Evolutionary conservation across 2,113 vertebrate species (phyloP).

Genomic region (Halcyon senegalensis): DNA sequence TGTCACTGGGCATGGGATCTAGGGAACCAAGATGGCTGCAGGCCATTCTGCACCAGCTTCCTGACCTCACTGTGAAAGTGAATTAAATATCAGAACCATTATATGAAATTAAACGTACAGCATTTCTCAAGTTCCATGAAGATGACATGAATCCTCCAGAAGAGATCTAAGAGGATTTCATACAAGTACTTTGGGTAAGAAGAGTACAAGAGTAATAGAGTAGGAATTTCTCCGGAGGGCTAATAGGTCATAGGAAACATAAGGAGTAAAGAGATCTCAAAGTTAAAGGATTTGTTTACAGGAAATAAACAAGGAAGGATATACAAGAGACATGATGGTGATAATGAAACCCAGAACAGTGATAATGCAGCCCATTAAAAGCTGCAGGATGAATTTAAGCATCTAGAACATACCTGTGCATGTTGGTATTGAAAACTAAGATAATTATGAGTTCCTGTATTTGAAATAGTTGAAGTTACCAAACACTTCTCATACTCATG

Average conservation of each 20-base stretch:
- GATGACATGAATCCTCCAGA: not conserved
- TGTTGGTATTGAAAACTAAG: not conserved
- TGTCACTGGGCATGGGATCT: not conserved
- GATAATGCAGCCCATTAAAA: not conserved
- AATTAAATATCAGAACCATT: not conserved
- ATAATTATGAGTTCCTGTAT: not conserved
- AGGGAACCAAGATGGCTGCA: not conserved
- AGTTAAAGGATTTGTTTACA: not conserved
- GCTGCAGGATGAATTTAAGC: not conserved
- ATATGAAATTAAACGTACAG: not conserved
- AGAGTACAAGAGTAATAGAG: not conserved
- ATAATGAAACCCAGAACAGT: not conserved
- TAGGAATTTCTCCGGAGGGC: not conserved
- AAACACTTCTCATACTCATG: not conserved
- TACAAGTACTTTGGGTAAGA: not conserved
- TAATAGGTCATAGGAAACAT: not conserved
- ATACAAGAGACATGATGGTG: not conserved
- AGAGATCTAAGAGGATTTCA: not conserved
- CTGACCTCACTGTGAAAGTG: not conserved
- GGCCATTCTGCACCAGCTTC: not conserved
- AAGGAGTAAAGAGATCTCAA: not conserved
- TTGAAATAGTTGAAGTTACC: not conserved
- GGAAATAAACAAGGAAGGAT: not conserved
- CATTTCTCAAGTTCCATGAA: not conserved
- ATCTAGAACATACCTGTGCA: not conserved